These are phyloP conservation scores for Limnephilus marmoratus DNA, from an alignment of 2,888 invertebrate species.

Conservation along the genomic window DNA sequence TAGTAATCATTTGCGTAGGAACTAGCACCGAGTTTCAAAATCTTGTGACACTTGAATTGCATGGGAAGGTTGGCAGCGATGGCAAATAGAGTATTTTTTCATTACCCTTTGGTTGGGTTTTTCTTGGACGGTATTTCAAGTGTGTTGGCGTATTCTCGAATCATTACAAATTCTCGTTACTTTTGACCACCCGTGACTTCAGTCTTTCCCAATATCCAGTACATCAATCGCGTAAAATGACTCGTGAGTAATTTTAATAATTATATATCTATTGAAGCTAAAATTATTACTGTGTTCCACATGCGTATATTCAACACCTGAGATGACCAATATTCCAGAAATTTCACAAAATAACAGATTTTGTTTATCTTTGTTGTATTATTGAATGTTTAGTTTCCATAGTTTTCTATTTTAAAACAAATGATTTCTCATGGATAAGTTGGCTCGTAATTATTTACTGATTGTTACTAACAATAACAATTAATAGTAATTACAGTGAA, in stretches of 20 bases:
- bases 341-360: slow-evolving; percentile 19
- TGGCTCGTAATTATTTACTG: background rate
- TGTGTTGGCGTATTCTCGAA: slow-evolving; percentile 57
- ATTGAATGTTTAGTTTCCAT: background rate
- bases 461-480: background rate
- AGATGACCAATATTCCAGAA: slow-evolving; percentile 35
- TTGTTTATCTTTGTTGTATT: background rate
- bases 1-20: background rate
- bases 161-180: slow-evolving; percentile 33
- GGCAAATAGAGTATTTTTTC: slow-evolving; percentile 34
- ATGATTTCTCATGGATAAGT: background rate
- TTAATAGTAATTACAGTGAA: background rate
- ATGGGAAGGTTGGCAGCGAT: background rate
- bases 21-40: background rate
- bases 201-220: background rate
- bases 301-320: slow-evolving; percentile 37
- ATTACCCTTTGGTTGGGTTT: slow-evolving; percentile 58
- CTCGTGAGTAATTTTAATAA: slow-evolving; percentile 72
- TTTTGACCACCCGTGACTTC: slow-evolving; percentile 3
- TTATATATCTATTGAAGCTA: slow-evolving; percentile 20
- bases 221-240: slow-evolving; percentile 69
- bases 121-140: slow-evolving; percentile 56
- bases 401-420: background rate
- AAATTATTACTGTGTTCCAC: background rate
- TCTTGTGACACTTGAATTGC: background rate